These are phyloP conservation scores for Phrixothrix hirtus DNA, from an alignment of 2,888 invertebrate species.

Conservation along the genomic window DNA sequence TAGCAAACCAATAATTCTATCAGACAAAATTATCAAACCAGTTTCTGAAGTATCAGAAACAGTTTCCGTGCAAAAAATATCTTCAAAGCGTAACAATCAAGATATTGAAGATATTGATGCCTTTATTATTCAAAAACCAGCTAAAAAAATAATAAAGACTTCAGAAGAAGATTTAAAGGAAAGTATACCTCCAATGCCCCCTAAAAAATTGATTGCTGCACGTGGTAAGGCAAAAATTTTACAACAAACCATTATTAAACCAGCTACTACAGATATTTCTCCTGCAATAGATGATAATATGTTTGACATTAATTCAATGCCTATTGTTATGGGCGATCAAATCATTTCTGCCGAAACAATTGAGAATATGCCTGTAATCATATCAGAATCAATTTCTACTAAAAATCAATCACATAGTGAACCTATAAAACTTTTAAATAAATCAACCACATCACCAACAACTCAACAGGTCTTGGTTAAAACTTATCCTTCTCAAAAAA, in stretches of 20 bases:
- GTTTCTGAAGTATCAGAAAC: conserved; percentile 34
- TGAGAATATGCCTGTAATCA: conserved; percentile 69
- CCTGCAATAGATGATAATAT: conserved; percentile 55
- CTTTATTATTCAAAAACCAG: conserved; percentile 51
- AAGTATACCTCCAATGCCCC: conserved; percentile 3
- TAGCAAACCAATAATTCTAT: conserved; percentile 50
- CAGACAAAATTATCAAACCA: conserved; percentile 52
- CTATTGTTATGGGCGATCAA: conserved; percentile 73
- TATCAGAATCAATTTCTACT: conserved; percentile 46
- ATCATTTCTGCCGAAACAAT: conserved; percentile 69
- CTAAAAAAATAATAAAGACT: conserved; percentile 32
- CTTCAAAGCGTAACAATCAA: conserved; percentile 43
- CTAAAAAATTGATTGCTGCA: conserved; percentile 8
- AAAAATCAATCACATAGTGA: conserved; percentile 39
- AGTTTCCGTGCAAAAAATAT: conserved; percentile 45
- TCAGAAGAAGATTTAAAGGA: conserved; percentile 7
- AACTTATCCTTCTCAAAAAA: conserved; percentile 30
- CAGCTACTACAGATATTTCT: conserved; percentile 39
- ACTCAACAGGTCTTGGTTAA: conserved; percentile 23
- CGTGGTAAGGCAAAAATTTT: conserved; percentile 52
- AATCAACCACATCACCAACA: conserved; percentile 27
- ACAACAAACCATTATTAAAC: conserved; percentile 55
- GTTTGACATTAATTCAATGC: conserved; percentile 78
- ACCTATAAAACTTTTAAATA: conserved; percentile 39
- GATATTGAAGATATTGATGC: conserved; percentile 54